Conservation (phyloP, 2,888 invertebrate species). For the Catocala nupta region DNA sequence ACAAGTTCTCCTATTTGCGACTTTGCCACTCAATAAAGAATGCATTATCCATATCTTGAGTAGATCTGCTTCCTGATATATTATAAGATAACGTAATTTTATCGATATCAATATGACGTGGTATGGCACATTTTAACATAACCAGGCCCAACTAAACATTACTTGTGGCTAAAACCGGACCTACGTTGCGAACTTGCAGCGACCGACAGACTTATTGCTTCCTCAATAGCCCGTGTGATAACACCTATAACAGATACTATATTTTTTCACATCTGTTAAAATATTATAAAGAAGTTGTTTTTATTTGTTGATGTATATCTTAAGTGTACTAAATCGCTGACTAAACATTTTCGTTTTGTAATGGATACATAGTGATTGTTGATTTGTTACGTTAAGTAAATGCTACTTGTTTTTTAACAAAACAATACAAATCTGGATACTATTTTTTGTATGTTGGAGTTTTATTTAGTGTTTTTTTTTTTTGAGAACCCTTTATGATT, state of each 20-base stretch:
- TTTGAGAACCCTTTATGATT: neutral
- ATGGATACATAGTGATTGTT: slow-evolving; percentile 33
- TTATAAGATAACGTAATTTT: too few species aligned
- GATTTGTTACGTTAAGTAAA: slow-evolving; percentile 34
- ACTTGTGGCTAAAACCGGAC: too few species aligned
- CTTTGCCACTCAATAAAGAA: too few species aligned
- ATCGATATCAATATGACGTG: too few species aligned
- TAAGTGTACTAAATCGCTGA: slow-evolving; percentile 25
- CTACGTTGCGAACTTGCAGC: too few species aligned
- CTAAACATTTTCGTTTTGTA: slow-evolving; percentile 21
- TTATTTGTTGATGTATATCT: slow-evolving; percentile 24
- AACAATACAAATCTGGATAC: slow-evolving; percentile 41
- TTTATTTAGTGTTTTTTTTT: slow-evolving; percentile 33
- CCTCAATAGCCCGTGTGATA: slow-evolving; percentile 17
- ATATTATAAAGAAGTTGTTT: slow-evolving; percentile 28
- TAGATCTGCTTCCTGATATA: too few species aligned
- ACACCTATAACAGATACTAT: slow-evolving; percentile 25
- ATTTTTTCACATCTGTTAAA: slow-evolving; percentile 40
- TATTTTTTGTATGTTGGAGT: slow-evolving; percentile 44
- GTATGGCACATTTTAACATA: too few species aligned
- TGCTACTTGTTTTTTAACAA: slow-evolving; percentile 33
- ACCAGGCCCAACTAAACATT: too few species aligned
- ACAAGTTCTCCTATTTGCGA: too few species aligned
- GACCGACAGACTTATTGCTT: slow-evolving; percentile 2
- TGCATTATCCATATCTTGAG: too few species aligned